phyloP scores from a whole-genome alignment of 2,113 vertebrate species.

The Chionodraco myersi region DNA sequence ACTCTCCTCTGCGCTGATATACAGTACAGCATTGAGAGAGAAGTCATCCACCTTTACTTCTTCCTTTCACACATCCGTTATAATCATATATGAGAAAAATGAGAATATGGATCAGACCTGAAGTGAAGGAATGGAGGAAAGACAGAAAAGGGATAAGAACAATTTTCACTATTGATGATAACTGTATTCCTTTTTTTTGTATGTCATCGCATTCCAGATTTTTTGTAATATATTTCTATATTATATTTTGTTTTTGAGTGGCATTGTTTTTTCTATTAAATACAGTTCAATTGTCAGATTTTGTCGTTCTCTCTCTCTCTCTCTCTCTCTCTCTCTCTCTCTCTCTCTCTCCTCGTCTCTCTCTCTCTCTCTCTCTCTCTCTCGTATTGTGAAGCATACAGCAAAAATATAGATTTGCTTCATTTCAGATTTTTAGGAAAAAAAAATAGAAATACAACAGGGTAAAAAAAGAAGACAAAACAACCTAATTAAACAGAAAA shows the following conservation, averaged over 20 bases:
- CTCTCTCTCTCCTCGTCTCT: too few species aligned
- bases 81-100: not conserved
- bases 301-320: not conserved
- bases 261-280: not conserved
- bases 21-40: not conserved
- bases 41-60: conserved; percentile 26
- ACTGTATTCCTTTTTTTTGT: conserved; percentile 4
- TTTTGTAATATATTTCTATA: not conserved
- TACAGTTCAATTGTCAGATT: not conserved
- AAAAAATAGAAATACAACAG: not conserved
- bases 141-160: not conserved
- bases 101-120: conserved; percentile 1
- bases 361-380: too few species aligned
- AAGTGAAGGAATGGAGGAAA: not conserved
- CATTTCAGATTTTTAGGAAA: too few species aligned
- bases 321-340: too few species aligned
- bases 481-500: too few species aligned
- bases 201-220: not conserved
- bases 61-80: not conserved
- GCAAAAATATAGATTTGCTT: too few species aligned
- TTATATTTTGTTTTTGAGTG: not conserved
- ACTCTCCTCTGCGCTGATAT: conserved; percentile 7
- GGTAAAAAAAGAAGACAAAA: not conserved
- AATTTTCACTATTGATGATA: not conserved
- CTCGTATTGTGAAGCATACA: too few species aligned